Evolutionary conservation across 2,113 vertebrate species (phyloP).

Genomic region (Oceanodroma tethys): DNA sequence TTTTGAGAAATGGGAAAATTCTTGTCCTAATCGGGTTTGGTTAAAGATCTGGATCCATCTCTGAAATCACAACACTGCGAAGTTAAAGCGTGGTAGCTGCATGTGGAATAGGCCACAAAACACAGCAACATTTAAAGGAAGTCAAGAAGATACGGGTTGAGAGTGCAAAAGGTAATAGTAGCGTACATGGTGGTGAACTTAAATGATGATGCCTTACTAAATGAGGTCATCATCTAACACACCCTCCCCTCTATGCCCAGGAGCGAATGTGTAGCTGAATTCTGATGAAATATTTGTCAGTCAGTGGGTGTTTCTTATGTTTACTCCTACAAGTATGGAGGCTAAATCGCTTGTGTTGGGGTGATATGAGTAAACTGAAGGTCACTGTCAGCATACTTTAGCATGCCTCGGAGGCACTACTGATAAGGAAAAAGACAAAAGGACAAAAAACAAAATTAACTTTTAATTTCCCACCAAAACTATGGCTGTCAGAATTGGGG

Average conservation of each 20-base stretch:
- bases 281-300: conserved; percentile 48
- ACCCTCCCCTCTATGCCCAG: neutral
- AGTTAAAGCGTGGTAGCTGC: neutral
- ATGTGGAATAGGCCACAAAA: neutral
- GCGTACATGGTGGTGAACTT: neutral
- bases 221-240: neutral
- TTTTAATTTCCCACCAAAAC: conserved; percentile 67
- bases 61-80: neutral
- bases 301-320: conserved; percentile 43
- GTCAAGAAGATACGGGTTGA: neutral
- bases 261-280: neutral
- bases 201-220: neutral
- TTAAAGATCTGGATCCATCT: neutral
- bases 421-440: conserved; percentile 73
- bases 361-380: conserved; percentile 70
- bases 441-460: conserved; percentile 69
- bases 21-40: neutral
- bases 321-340: conserved; percentile 64
- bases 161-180: neutral
- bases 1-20: neutral
- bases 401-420: conserved; percentile 59
- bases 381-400: conserved; percentile 72
- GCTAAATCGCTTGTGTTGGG: conserved; percentile 66
- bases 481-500: conserved; percentile 28
- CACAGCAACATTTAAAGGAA: neutral